phyloP scores from a whole-genome alignment of 2,113 vertebrate species.

The Mormyrus lacerda region DNA sequence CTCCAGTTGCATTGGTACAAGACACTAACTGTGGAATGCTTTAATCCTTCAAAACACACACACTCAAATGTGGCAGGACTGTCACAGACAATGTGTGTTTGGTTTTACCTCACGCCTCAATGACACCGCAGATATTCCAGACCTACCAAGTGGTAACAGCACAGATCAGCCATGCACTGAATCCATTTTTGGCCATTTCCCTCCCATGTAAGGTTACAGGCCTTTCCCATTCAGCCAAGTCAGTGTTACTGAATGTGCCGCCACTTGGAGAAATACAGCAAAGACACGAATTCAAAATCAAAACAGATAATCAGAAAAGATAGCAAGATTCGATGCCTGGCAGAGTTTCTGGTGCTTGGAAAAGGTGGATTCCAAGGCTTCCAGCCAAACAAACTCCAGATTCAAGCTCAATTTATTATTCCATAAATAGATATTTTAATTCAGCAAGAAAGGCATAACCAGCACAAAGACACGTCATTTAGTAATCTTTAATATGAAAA shows the following conservation, averaged over 20 bases:
- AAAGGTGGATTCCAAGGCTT: conserved; percentile 1
- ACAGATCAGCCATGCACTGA: background rate
- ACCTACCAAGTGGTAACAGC: background rate
- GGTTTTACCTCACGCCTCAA: background rate
- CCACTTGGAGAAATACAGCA: background rate
- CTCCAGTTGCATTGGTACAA: background rate
- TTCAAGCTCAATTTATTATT: conserved; percentile 34
- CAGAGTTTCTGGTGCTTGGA: background rate
- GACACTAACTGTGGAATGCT: conserved; percentile 15
- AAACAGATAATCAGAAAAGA: background rate
- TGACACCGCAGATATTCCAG: background rate
- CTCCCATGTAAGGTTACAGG: background rate
- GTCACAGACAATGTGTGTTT: background rate
- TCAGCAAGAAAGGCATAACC: conserved; percentile 61
- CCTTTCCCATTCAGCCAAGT: background rate
- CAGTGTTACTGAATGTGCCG: background rate
- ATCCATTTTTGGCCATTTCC: background rate
- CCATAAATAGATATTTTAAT: conserved; percentile 50
- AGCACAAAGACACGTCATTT: conserved; percentile 48
- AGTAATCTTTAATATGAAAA: conserved; percentile 48
- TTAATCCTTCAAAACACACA: background rate
- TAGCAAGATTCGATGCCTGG: conserved; percentile 7
- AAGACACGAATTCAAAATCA: conserved; percentile 1
- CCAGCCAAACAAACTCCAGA: conserved; percentile 22
- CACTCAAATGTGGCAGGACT: background rate